These are phyloP conservation scores for Cliona cf. orientalis DNA, from an alignment of 37 sponge, comb jelly and placozoan species.

Conservation along the genomic window DNA sequence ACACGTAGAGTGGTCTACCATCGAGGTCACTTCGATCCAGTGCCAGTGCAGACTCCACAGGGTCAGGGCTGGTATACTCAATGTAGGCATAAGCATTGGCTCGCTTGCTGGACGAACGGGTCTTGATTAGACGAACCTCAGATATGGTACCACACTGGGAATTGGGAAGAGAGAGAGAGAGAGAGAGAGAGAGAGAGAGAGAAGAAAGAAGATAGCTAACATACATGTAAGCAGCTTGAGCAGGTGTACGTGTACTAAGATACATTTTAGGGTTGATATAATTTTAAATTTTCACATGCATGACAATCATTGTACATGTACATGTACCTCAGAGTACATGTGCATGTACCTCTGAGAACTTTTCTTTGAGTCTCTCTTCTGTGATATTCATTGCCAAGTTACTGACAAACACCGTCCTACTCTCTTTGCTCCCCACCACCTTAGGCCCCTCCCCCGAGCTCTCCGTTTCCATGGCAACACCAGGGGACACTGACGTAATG, in stretches of 20 bases:
- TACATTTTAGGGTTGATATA: too few species aligned
- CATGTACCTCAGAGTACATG: neutral
- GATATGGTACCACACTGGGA: constrained; percentile 59
- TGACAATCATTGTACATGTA: neutral
- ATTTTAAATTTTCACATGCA: too few species aligned
- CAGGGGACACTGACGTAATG: neutral
- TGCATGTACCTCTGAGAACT: constrained; percentile 20
- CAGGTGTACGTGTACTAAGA: too few species aligned
- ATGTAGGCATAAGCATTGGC: constrained; percentile 65
- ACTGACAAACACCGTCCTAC: constrained; percentile 80
- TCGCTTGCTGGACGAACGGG: neutral
- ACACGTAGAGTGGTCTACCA: constrained; percentile 61
- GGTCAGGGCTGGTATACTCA: constrained; percentile 40
- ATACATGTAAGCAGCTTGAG: too few species aligned
- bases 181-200: constrained; percentile 7
- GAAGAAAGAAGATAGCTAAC: neutral
- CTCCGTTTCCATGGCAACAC: constrained; percentile 45
- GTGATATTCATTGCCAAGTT: constrained; percentile 59
- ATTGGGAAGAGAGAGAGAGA: neutral
- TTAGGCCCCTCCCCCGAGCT: neutral
- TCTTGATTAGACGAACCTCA: constrained; percentile 62
- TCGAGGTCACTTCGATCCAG: constrained; percentile 46
- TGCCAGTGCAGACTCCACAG: constrained; percentile 33
- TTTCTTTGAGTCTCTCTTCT: constrained; percentile 51
- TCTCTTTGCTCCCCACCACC: constrained; percentile 21